Percentiles rank a stretch among this genome's conserved stretches.
phyloP scores from a whole-genome alignment of 2,113 vertebrate species.

The Anguilla japonica region DNA sequence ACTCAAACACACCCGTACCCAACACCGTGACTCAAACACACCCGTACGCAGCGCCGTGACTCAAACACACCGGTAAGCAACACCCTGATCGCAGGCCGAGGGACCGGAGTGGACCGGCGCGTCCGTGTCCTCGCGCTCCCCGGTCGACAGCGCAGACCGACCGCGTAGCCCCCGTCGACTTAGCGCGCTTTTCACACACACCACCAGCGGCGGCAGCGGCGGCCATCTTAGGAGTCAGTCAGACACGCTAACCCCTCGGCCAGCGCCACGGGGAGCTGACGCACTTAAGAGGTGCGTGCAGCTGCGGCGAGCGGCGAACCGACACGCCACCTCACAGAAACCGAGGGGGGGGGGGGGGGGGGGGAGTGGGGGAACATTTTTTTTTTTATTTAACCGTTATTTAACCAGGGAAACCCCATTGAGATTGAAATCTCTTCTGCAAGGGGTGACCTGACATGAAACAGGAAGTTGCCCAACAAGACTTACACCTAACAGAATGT shows the following conservation, averaged over 20 bases:
- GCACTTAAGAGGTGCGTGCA: not conserved
- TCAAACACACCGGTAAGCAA: not conserved
- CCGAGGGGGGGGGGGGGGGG: too few relatives aligned
- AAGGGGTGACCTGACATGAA: too few relatives aligned
- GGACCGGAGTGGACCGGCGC: not conserved
- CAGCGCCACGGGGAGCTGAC: not conserved
- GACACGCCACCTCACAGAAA: not conserved
- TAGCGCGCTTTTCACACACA: not conserved
- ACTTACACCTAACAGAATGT: too few relatives aligned
- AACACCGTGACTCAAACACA: too few relatives aligned
- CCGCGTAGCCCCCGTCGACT: not conserved
- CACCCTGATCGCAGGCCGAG: not conserved
- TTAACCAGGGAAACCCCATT: too few relatives aligned
- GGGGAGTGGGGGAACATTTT: too few relatives aligned
- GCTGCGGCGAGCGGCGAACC: not conserved
- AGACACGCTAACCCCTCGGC: not conserved
- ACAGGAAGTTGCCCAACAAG: too few relatives aligned
- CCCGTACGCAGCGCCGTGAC: not conserved
- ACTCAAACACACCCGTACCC: too few relatives aligned
- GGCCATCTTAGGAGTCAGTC: not conserved
- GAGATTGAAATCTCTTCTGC: too few relatives aligned
- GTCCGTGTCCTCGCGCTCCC: not conserved
- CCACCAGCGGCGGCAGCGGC: not conserved
- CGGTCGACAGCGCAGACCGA: not conserved
- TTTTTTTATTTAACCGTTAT: too few relatives aligned